Base-by-base conservation (phyloP, 1,140 invertebrate genomes). In the Pseudomyrmex flavicornis region DNA sequence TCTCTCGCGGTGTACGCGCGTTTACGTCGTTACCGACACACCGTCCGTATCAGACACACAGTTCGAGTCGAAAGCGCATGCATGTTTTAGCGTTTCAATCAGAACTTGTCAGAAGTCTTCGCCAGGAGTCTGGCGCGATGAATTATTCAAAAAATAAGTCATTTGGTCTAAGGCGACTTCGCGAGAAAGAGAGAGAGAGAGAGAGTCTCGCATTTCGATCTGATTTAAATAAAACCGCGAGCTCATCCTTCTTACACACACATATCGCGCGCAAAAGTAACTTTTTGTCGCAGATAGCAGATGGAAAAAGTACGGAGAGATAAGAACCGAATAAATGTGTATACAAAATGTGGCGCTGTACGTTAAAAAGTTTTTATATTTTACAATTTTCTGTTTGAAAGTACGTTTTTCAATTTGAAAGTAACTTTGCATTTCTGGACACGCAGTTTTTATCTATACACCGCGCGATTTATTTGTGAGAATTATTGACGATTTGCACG, bases 401-500 rank as follows among this genome's bases (percentile, higher is more conserved):
- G 35, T 35, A 35, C 35, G 26, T 26, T 35, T 35, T 35, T 35
- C 35, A 5, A 35, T 35, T 35, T 35, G 5, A 35, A 35, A 35
- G 35, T 35, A 17, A 35, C 5, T 35, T 35, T 35, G 35, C 35
- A 35, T 35, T 5, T 35, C 35, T 5, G 5, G 4, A 35, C 35
- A 5, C 26, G 26, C 26, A 35, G 35, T 35, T 35, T 35, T 35
- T 35, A 35, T 35, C 35, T 17, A 17, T 35, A 35, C 35, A 35
- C 35, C 5, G 35, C 5, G 52, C 20, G 17, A 22, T 17, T 68
- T 7, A 69, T 79, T 79, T 69, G 52, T 69, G 7, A 22, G 69
- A 79, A 79, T 58, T 48, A 70, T 58, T 10, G 20, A 46, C 8
- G 1, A 58, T 69, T 48, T 70, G 20, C 48, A 79, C 48, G 65